These are phyloP conservation scores for Todiramphus saurophagus DNA, from an alignment of 2,113 vertebrate genomes.

Conservation along the genomic window DNA sequence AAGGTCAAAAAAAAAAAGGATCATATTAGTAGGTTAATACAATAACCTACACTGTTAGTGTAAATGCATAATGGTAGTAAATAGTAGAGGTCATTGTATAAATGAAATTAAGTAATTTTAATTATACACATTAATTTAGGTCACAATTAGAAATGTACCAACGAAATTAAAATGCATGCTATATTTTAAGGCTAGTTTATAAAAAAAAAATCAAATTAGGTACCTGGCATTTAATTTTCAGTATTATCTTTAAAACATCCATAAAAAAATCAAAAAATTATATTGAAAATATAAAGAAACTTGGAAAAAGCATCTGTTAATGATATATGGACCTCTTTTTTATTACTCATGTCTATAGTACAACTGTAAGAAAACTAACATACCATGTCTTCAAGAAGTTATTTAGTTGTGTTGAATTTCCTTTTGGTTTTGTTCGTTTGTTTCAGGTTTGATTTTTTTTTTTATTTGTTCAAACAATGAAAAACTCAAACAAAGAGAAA, in stretches of 20 bases:
- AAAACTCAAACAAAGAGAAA: neutral
- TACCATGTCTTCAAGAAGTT: neutral
- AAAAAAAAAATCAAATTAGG: neutral
- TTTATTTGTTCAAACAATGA: neutral
- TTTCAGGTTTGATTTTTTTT: neutral
- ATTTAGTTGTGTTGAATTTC: neutral
- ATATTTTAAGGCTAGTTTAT: neutral
- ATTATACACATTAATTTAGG: neutral
- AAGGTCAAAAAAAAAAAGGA: neutral
- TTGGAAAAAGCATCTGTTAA: neutral
- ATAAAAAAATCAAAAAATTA: neutral
- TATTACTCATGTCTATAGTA: neutral
- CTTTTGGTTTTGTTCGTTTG: neutral
- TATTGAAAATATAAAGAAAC: neutral
- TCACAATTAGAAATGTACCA: neutral
- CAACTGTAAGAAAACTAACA: neutral
- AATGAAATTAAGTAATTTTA: slow-evolving; percentile 3
- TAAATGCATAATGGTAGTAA: neutral
- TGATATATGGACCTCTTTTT: neutral
- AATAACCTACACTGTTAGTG: neutral
- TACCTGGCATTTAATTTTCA: neutral
- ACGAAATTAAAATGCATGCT: neutral
- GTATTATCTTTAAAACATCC: neutral
- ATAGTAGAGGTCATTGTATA: neutral
- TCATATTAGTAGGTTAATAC: neutral